Evolutionary conservation across 2,888 invertebrate genomes (phyloP).

Genomic region (Chirona hameri): DNA sequence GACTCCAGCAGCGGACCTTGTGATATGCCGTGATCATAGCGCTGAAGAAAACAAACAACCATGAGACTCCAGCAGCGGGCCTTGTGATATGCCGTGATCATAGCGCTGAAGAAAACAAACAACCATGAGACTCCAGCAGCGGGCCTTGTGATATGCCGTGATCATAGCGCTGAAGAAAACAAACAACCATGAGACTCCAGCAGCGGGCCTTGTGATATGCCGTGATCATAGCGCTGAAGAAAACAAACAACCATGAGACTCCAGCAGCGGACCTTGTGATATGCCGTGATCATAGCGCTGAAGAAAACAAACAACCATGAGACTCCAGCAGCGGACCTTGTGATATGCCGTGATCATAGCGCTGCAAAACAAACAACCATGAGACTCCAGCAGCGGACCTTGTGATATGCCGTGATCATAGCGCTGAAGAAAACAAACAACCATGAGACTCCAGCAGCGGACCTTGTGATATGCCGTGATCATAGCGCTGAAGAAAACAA

Average conservation of each 20-base stretch:
- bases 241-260: constrained; percentile 95
- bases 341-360: constrained; percentile 74
- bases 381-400: constrained; percentile 71
- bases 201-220: constrained; percentile 59
- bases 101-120: too few relatives aligned
- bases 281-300: too few relatives aligned
- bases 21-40: constrained; percentile 74
- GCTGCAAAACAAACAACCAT: too few relatives aligned
- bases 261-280: constrained; percentile 60
- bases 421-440: too few relatives aligned
- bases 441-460: constrained; percentile 84
- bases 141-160: constrained; percentile 66
- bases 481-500: too few relatives aligned
- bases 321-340: constrained; percentile 69
- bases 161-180: too few relatives aligned
- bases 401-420: constrained; percentile 73
- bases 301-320: too few relatives aligned
- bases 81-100: constrained; percentile 69
- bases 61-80: constrained; percentile 76
- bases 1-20: constrained; percentile 69
- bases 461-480: constrained; percentile 67
- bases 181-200: constrained; percentile 93
- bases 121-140: constrained; percentile 85
- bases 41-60: too few relatives aligned
- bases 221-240: too few relatives aligned